Percentiles rank a stretch among this genome's conserved stretches.
These are phyloP conservation scores for Eleutherodactylus coqui DNA, from an alignment of 2,797 vertebrate genomes.

Conservation along the genomic window DNA sequence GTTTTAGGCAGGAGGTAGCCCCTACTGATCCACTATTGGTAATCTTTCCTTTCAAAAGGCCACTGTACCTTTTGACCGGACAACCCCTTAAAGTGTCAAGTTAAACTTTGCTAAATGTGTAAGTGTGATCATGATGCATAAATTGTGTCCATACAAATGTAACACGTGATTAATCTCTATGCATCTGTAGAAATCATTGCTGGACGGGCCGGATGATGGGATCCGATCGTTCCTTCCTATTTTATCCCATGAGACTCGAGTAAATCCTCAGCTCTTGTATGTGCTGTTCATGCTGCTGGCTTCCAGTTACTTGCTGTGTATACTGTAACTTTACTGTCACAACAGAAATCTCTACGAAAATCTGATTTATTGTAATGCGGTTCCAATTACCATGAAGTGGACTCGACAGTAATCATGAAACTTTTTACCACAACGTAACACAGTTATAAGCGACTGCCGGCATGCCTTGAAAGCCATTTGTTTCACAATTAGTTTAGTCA, in stretches of 20 bases:
- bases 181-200: no score
- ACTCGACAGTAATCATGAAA: constrained; percentile 5
- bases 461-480: constrained; percentile 12
- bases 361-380: not conserved
- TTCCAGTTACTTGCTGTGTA: not conserved
- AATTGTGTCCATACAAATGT: no score
- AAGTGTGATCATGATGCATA: no score
- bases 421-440: not conserved
- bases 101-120: no score
- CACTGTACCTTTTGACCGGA: no score
- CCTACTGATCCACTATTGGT: no score
- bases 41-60: no score
- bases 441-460: constrained; percentile 1
- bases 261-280: not conserved
- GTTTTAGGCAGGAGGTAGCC: no score
- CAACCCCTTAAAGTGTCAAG: no score
- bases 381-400: constrained; percentile 2
- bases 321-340: not conserved
- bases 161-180: no score
- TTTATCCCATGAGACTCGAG: not conserved
- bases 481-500: constrained; percentile 22
- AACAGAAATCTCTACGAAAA: constrained; percentile 1
- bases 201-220: no score
- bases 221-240: no score
- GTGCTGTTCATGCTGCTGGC: not conserved